These are phyloP conservation scores for Eupelmus urozonus DNA, from an alignment of 2,888 invertebrate species.

Conservation along the genomic window DNA sequence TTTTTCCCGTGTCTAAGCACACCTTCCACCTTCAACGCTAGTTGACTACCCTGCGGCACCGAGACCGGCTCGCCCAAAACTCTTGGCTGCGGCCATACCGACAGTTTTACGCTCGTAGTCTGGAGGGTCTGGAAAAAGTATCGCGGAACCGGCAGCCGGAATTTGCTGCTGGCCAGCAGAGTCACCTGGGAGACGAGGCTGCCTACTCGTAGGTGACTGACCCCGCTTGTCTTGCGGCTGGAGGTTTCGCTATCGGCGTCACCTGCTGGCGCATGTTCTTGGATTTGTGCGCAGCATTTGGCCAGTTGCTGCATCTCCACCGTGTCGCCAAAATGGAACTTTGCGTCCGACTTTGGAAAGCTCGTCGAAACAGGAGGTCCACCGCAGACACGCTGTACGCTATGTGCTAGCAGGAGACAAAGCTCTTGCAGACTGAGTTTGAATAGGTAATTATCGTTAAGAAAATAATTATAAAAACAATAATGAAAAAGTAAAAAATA, in stretches of 20 bases:
- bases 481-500: neutral
- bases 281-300: conserved; percentile 71
- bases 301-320: conserved; percentile 74
- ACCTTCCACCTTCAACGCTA: conserved; percentile 96
- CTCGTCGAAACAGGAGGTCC: conserved; percentile 65
- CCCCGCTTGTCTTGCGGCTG: conserved; percentile 72
- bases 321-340: conserved; percentile 71
- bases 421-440: conserved; percentile 85
- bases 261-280: conserved; percentile 73
- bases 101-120: conserved; percentile 88
- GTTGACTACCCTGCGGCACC: conserved; percentile 89
- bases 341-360: neutral
- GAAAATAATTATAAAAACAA: conserved; percentile 44
- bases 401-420: conserved; percentile 86
- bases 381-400: conserved; percentile 85
- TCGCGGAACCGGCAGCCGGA: conserved; percentile 82
- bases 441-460: conserved; percentile 58
- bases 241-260: conserved; percentile 70
- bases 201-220: conserved; percentile 77
- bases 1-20: conserved; percentile 87
- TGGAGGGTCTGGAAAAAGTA: conserved; percentile 92
- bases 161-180: conserved; percentile 78
- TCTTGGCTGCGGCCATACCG: conserved; percentile 89
- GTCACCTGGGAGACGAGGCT: conserved; percentile 80
- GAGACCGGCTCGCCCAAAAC: conserved; percentile 90